Base-by-base conservation (phyloP, 2,113 vertebrate genomes). In the Meles meles region DNA sequence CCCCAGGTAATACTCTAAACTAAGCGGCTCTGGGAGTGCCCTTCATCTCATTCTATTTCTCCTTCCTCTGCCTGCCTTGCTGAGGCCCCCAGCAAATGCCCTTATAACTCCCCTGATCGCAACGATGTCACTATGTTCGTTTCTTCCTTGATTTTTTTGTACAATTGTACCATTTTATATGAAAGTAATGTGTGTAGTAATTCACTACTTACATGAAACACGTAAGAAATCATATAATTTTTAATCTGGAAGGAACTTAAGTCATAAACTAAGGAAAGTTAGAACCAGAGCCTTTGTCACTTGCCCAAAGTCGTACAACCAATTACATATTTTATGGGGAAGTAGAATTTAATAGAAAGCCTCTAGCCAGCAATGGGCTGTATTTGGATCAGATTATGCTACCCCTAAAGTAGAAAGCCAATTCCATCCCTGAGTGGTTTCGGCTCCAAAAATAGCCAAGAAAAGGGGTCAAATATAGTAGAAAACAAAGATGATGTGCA, bases 321-420 rank as follows among this genome's bases (percentile, higher is more conserved):
- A 94, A n/a, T 87, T 94, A 88, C 63, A 74, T 2, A 57, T 86
- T 72, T 95, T 93, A 93, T 37, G n/a, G 15, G 18, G 27, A 90
- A 83, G 14, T 3, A 86, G 59, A 88, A 96, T 85, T 88, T 59
- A 92, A 94, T 65, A 93, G 52, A 94, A 94, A 74, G 10, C n/a
- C 39, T 79, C 57, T 88, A 20, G 65, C 80, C 11, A 34, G 14
- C 65, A 39, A 15, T 57, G 34, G 76, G 49, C 44, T 94, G 0
- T 72, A 71, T 93, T 83, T 92, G 44, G 61, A 69, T 67, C 29
- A n/a, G 49, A 67, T 61, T 55, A 65, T 65, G n/a, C 13, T 84
- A 49, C 15, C 25, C 39, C 88, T 90, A 57, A 96, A 82, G 84
- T 21, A 87, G n/a, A 93, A 93, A 93, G 67, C 86, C 52, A 71